Evolutionary conservation across 2,113 vertebrate genomes (phyloP).

Genomic region (Lamprologus tigripictilis): DNA sequence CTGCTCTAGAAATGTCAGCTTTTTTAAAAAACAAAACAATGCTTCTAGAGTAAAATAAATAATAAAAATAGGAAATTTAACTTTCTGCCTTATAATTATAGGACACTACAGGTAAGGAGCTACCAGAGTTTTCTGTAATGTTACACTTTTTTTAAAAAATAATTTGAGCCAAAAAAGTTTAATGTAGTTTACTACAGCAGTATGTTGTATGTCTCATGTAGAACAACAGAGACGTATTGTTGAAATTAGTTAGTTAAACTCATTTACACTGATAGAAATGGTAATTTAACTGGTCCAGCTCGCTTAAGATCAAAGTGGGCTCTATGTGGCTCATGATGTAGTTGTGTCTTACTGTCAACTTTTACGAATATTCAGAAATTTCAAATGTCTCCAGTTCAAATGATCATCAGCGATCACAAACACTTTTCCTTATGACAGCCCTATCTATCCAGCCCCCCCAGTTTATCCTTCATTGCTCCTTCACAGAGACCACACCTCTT

Average conservation of each 20-base stretch:
- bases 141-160: accelerated
- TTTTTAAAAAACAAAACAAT: neutral
- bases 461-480: neutral
- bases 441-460: neutral
- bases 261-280: neutral
- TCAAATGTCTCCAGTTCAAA: neutral
- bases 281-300: neutral
- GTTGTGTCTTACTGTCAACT: neutral
- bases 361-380: neutral
- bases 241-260: neutral
- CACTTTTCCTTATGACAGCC: neutral
- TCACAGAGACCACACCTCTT: neutral
- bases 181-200: neutral
- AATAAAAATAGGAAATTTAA: neutral
- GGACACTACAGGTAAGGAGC: neutral
- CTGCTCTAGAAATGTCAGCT: neutral
- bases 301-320: neutral
- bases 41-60: neutral
- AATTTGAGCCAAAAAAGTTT: neutral
- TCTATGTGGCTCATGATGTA: neutral
- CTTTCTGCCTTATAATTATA: neutral
- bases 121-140: neutral
- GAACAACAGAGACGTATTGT: neutral
- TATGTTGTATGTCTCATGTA: neutral
- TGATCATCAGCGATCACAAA: neutral